Evolutionary conservation across 2,797 vertebrate genomes (phyloP).

Genomic region (Oreortyx pictus): DNA sequence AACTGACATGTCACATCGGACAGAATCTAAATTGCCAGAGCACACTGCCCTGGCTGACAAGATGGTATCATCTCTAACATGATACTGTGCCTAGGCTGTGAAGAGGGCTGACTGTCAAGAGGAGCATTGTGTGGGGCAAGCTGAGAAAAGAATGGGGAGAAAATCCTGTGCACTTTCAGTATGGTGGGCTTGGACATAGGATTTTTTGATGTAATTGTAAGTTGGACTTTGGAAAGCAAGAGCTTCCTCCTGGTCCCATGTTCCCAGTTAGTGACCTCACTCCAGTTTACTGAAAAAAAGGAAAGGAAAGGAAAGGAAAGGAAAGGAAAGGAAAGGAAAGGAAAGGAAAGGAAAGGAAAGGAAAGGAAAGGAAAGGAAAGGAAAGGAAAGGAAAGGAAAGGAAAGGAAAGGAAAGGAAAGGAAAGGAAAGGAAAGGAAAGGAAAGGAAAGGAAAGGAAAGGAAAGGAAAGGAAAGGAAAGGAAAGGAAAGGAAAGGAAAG

Average conservation of each 20-base stretch:
- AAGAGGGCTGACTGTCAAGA: neutral
- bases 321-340: neutral
- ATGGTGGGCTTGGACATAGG: neutral
- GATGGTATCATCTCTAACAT: neutral
- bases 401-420: neutral
- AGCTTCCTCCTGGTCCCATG: neutral
- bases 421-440: neutral
- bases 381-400: neutral
- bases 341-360: no score
- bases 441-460: neutral
- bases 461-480: neutral
- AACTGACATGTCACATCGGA: neutral
- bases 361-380: neutral
- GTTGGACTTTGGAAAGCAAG: neutral
- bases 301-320: neutral
- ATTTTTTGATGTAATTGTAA: neutral
- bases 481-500: no score
- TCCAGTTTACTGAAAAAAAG: neutral
- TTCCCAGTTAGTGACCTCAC: neutral
- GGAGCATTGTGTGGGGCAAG: neutral
- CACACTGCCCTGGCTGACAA: neutral
- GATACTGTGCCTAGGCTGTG: neutral
- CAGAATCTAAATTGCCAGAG: neutral
- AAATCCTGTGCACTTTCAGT: neutral
- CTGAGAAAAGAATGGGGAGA: neutral